Conservation (phyloP, 2,888 invertebrate genomes). For the Tromatobia lineatoria region DNA sequence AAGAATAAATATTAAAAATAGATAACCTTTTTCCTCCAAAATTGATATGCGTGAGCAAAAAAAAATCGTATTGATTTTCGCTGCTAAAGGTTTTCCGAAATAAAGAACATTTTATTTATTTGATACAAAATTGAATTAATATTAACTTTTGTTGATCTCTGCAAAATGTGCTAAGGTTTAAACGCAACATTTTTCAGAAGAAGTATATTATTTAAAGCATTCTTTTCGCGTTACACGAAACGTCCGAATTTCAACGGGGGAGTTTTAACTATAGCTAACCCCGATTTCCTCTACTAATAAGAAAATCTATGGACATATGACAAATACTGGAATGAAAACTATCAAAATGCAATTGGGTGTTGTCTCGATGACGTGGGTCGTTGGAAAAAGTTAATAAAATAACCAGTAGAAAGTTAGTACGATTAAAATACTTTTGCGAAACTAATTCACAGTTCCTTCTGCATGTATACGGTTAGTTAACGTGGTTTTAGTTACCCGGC, state of each 20-base stretch:
- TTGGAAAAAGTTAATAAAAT: not conserved
- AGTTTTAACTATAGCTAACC: no score
- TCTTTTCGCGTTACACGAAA: no score
- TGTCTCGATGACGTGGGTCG: not conserved
- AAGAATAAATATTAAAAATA: not conserved
- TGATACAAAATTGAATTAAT: no score
- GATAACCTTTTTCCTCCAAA: no score
- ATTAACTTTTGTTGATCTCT: no score
- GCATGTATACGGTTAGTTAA: constrained; percentile 67
- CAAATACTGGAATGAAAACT: not conserved
- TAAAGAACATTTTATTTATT: not conserved
- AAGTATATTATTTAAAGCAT: no score
- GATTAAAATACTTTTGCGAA: not conserved
- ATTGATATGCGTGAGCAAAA: no score
- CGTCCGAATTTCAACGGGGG: no score
- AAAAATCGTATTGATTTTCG: no score
- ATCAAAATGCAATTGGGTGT: not conserved
- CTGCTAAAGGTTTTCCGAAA: not conserved
- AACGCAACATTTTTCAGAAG: no score
- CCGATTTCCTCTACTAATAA: no score
- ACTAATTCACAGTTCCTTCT: constrained; percentile 19
- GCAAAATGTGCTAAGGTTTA: no score
- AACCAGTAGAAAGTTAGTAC: constrained; percentile 15
- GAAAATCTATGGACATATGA: not conserved
- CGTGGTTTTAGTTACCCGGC: constrained; percentile 86